Percentiles rank a stretch among this genome's conserved stretches.
phyloP scores from a whole-genome alignment of 1,140 invertebrate species.

The Scaptomyza montana region DNA sequence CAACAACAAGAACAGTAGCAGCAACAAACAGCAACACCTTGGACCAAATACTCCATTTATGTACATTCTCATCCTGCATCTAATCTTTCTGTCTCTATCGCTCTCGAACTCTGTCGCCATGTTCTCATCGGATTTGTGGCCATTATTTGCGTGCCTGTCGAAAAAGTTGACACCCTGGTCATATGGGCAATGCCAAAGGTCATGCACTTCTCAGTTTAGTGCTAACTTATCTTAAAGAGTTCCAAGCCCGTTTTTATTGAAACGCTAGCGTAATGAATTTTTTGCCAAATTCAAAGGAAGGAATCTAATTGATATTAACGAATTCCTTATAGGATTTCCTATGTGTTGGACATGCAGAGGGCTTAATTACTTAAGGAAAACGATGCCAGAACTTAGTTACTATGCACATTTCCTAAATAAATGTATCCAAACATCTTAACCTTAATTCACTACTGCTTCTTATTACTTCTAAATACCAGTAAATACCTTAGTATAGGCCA shows the following conservation, averaged over 20 bases:
- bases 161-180: conserved; percentile 41
- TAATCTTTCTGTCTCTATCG: conserved; percentile 7
- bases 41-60: conserved; percentile 14
- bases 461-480: neutral
- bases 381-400: no score
- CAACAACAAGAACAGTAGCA: conserved; percentile 16
- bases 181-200: conserved; percentile 35
- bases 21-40: conserved; percentile 33
- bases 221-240: conserved; percentile 4
- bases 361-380: no score
- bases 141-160: conserved; percentile 52
- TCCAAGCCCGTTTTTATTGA: neutral
- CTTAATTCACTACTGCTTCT: neutral
- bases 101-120: neutral
- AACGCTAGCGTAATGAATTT: neutral
- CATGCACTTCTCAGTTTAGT: neutral
- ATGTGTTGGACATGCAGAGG: no score
- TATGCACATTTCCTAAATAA: no score
- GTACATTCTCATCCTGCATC: neutral
- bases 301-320: no score
- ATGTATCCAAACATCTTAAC: no score
- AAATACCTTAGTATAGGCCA: no score
- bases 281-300: neutral
- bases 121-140: conserved; percentile 28
- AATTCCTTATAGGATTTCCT: no score